Base-by-base conservation (phyloP, 2,113 vertebrate species). In the Xiphophorus maculatus region DNA sequence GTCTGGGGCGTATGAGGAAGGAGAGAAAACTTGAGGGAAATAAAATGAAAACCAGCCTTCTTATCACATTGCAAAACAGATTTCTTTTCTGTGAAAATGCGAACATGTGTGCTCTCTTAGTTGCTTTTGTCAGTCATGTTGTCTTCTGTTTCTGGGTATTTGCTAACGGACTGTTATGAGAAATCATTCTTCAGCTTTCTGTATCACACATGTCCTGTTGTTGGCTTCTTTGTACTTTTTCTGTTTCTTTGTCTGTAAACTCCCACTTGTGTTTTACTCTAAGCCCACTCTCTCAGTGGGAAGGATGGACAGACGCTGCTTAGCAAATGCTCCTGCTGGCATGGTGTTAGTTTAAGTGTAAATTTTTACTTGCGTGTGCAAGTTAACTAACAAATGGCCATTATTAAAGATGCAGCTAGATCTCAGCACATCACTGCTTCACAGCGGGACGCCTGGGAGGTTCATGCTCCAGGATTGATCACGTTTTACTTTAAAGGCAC, bases 231-330 rank as follows among this genome's bases (percentile, higher is more conserved):
- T 79, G 63, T 87, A 5, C 78, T 61, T 71, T 63, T 74, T 74
- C 66, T 72, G 74, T 71, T 71, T 69, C 58, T 87, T 83, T 84
- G 73, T 89, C 77, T 87, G 25, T n/a, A 75, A 61, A 68, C 84
- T 86, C 86, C 81, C 76, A 85, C 85, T 81, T 85, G 84, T 72
- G 66, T 93, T 85, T 89, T 82, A 83, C 85, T 88, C 58, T 29
- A 75, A 61, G 74, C 89, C 93, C 77, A 93, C 88, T 88, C 84
- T 81, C 88, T 88, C 84, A 67, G 90, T 68, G 67, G 89, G 89
- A 75, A 82, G 73, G 82, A 74, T 54, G 79, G 80, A 86, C 89
- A 84, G 80, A 81, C 77, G 35, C 73, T 42, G 75, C 80, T 86
- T 54, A 79, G 82, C 82, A 72, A 89, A 77, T 67, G 76, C 78